A percentile compares a stretch with the other conserved stretches of the same genome.
These are phyloP conservation scores for Bos indicus DNA, from an alignment of 2,113 vertebrate species.

Conservation along the genomic window DNA sequence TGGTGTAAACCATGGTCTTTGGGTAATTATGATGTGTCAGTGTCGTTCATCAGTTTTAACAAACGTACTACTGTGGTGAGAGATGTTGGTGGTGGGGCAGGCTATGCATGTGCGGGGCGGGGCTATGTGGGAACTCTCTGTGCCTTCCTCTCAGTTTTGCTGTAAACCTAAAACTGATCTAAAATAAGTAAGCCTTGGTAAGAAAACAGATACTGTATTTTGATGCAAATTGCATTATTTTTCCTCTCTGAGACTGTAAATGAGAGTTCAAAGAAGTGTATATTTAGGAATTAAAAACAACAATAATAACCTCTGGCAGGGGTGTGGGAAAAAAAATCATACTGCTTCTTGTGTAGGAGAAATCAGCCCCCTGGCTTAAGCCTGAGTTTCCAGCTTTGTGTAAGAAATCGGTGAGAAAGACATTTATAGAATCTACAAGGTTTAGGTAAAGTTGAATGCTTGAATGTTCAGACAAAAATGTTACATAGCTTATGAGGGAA, in stretches of 20 bases:
- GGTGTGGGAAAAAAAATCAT: constrained; percentile 26
- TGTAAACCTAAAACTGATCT: background rate
- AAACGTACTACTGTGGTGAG: background rate
- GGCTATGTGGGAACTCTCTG: background rate
- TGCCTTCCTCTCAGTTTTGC: background rate
- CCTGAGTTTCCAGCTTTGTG: constrained; percentile 46
- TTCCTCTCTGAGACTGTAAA: constrained; percentile 29
- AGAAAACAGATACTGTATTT: constrained; percentile 3
- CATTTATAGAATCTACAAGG: background rate
- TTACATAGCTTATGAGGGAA: background rate
- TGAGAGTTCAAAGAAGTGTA: constrained; percentile 61
- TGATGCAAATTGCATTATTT: constrained; percentile 13
- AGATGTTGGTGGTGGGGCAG: background rate
- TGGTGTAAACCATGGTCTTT: background rate
- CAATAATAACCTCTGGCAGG: constrained; percentile 57
- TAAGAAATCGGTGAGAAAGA: constrained; percentile 45
- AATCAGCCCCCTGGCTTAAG: constrained; percentile 42
- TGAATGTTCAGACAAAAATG: constrained; percentile 10
- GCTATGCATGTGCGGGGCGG: background rate
- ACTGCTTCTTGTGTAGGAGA: constrained; percentile 41
- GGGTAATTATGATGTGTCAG: background rate
- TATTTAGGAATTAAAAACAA: constrained; percentile 54
- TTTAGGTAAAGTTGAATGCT: constrained; percentile 27
- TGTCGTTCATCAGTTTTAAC: background rate
- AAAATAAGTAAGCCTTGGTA: background rate